phyloP scores from a whole-genome alignment of 37 sponge, comb jelly and placozoan genomes.

The Hexactinellida sp. region DNA sequence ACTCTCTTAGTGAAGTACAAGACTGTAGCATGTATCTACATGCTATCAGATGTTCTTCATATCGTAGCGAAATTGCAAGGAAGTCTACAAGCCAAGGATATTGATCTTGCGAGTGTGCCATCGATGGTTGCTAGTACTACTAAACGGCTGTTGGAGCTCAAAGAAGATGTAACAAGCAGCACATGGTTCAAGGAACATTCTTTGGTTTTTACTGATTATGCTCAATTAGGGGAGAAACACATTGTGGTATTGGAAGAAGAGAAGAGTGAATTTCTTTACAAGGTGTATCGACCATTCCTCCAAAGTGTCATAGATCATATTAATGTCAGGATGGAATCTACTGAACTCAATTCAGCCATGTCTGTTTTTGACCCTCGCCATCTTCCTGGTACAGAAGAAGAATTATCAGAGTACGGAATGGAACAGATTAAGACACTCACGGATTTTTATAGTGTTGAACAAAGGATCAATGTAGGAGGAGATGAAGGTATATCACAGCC shows the following conservation, averaged over 20 bases:
- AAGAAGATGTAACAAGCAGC: conserved; percentile 10
- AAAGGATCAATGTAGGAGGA: not conserved
- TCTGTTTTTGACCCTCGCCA: conserved; percentile 34
- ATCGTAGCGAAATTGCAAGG: conserved; percentile 14
- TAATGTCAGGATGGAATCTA: not conserved
- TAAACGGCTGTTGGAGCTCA: not conserved
- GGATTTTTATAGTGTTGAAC: conserved; percentile 23
- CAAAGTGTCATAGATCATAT: conserved; percentile 20
- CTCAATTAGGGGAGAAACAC: conserved; percentile 12
- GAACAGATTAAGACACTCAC: not conserved
- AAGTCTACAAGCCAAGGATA: conserved; percentile 19
- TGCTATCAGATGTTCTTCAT: conserved; percentile 27
- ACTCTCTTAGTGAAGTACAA: not conserved
- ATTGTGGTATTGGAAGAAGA: conserved; percentile 1
- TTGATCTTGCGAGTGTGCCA: conserved; percentile 10
- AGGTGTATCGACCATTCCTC: conserved; percentile 22
- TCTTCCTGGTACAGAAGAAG: conserved; percentile 15
- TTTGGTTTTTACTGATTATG: conserved; percentile 19
- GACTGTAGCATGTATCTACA: conserved; percentile 25
- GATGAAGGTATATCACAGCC: not conserved
- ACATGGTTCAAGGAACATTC: conserved; percentile 21
- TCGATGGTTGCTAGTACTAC: conserved; percentile 1
- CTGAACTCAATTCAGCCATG: conserved; percentile 27
- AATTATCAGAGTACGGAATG: conserved; percentile 17
- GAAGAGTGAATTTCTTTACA: conserved; percentile 15